These are phyloP conservation scores for Hetaerina americana DNA, from an alignment of 1,140 invertebrate species.

Conservation along the genomic window DNA sequence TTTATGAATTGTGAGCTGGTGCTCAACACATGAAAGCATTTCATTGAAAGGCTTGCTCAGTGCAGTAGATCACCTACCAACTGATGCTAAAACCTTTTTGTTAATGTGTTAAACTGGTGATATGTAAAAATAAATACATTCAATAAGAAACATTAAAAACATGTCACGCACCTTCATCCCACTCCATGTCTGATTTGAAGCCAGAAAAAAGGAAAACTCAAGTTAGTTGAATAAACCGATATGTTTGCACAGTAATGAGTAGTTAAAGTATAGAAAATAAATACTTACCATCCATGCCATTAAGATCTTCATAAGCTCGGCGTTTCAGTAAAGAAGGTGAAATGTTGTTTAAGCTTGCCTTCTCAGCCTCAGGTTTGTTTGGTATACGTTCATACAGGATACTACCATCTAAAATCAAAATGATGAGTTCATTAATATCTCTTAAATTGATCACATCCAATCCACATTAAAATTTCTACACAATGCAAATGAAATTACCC, in stretches of 20 bases:
- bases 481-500: too few relatives aligned
- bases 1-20: too few relatives aligned
- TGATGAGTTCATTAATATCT: too few relatives aligned
- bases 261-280: too few relatives aligned
- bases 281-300: conserved; percentile 73
- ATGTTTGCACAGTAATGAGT: conserved; percentile 4
- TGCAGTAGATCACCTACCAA: too few relatives aligned
- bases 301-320: conserved; percentile 71
- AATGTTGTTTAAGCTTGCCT: conserved; percentile 36
- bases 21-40: too few relatives aligned
- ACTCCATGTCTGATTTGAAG: conserved; percentile 46
- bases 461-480: too few relatives aligned
- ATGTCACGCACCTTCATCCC: conserved; percentile 41
- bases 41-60: too few relatives aligned
- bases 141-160: background rate
- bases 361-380: conserved; percentile 61
- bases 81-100: too few relatives aligned
- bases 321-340: conserved; percentile 48
- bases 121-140: background rate
- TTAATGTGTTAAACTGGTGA: too few relatives aligned
- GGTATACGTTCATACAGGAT: conserved; percentile 69
- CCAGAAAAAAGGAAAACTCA: conserved; percentile 32
- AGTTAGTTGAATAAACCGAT: conserved; percentile 1
- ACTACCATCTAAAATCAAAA: conserved; percentile 52
- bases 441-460: too few relatives aligned